Evolutionary conservation across 2,888 invertebrate species (phyloP).

Genomic region (Euzophera pinguis): DNA sequence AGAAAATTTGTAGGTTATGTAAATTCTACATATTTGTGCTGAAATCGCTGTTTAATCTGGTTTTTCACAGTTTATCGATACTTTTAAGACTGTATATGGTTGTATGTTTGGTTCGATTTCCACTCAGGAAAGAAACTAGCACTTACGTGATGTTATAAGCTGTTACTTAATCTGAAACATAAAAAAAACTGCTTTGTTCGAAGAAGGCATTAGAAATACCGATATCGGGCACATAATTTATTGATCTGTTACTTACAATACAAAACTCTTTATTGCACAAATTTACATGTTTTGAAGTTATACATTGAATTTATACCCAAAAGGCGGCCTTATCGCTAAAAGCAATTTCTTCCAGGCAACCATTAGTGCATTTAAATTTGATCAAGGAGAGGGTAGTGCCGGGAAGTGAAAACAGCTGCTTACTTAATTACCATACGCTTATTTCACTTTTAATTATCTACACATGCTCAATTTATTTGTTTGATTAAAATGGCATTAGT

Average conservation of each 20-base stretch:
- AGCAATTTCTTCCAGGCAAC: too few relatives aligned
- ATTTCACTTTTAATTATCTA: too few relatives aligned
- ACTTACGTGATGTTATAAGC: constrained; percentile 7
- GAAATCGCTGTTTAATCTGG: background rate
- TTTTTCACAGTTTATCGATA: constrained; percentile 5
- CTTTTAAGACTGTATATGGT: background rate
- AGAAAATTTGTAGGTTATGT: background rate
- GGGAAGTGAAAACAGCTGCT: too few relatives aligned
- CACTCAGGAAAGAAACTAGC: constrained; percentile 11
- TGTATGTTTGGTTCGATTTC: background rate
- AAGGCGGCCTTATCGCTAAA: too few relatives aligned
- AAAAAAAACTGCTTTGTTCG: background rate
- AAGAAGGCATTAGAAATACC: background rate
- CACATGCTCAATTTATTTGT: too few relatives aligned
- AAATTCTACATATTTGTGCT: constrained; percentile 3
- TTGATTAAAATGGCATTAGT: too few relatives aligned
- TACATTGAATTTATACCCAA: too few relatives aligned
- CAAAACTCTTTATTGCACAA: background rate
- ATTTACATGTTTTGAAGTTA: too few relatives aligned
- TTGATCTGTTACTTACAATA: background rate
- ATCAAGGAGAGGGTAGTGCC: too few relatives aligned
- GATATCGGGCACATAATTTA: background rate
- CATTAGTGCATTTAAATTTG: too few relatives aligned
- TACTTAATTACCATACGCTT: too few relatives aligned
- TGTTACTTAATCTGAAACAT: background rate